phyloP scores from a whole-genome alignment of 2,113 vertebrate genomes.

The Sinosuthora webbiana region DNA sequence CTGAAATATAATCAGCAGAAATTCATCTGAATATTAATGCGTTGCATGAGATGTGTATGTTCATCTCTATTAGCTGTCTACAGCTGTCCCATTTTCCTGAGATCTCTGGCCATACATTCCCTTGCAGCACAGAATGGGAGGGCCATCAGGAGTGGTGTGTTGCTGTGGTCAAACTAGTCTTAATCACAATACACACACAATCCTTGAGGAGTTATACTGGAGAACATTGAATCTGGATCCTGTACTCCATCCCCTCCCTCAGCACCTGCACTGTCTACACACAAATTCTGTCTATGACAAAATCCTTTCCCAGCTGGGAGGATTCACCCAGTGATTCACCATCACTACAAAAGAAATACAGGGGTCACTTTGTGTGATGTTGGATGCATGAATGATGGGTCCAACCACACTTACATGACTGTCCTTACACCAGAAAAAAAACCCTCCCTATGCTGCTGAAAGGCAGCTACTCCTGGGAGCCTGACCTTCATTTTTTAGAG shows the following conservation, averaged over 20 bases:
- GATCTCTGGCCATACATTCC: neutral
- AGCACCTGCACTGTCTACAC: neutral
- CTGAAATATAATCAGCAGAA: constrained; percentile 14
- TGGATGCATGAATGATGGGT: neutral
- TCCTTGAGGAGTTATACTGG: neutral
- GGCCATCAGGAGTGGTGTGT: neutral
- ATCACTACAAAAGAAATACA: neutral
- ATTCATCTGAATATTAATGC: constrained; percentile 15
- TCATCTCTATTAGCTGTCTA: neutral
- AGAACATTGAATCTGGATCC: neutral
- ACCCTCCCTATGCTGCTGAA: neutral
- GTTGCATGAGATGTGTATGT: neutral
- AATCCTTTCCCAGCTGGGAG: neutral
- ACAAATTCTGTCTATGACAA: neutral
- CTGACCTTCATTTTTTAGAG: neutral
- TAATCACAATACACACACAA: neutral
- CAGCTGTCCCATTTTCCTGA: neutral
- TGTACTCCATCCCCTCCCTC: neutral
- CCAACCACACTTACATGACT: neutral
- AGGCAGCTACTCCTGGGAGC: neutral
- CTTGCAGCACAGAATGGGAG: neutral
- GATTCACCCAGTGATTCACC: neutral
- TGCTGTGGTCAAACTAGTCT: neutral
- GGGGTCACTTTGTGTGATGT: neutral
- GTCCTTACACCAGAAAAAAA: neutral